A percentile compares a stretch with the other conserved stretches of the same genome.
These are phyloP conservation scores for Urocitellus parryii DNA, from an alignment of 2,113 vertebrate species.

Conservation along the genomic window DNA sequence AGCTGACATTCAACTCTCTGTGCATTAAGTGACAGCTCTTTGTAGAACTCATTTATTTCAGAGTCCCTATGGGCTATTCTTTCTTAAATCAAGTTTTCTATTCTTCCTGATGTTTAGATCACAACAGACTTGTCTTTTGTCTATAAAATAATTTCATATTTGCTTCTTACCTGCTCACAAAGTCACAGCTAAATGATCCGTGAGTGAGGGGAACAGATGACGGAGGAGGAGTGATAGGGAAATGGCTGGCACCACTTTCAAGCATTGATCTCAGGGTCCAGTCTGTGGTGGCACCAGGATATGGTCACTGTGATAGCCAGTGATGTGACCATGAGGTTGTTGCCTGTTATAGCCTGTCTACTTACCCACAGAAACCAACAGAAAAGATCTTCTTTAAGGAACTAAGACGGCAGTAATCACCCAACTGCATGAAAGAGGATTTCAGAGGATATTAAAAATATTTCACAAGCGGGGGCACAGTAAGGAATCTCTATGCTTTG, in stretches of 20 bases:
- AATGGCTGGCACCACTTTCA: no score
- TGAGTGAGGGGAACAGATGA: neutral
- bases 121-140: neutral
- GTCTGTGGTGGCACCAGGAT: no score
- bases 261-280: no score
- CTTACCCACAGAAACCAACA: neutral
- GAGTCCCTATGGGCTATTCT: no score
- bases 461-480: neutral
- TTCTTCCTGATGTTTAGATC: neutral
- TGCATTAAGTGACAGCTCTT: no score
- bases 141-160: neutral
- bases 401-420: neutral
- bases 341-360: neutral
- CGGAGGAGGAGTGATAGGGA: accelerated
- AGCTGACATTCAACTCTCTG: neutral
- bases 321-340: accelerated
- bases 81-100: neutral
- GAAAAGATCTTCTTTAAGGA: neutral
- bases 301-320: no score
- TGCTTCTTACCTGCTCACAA: neutral
- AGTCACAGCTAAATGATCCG: neutral
- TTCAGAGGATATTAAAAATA: neutral
- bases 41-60: neutral
- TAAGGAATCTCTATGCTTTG: no score
- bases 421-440: no score